Base-by-base conservation (phyloP, 2,888 invertebrate species). In the Plagodis dolabraria region DNA sequence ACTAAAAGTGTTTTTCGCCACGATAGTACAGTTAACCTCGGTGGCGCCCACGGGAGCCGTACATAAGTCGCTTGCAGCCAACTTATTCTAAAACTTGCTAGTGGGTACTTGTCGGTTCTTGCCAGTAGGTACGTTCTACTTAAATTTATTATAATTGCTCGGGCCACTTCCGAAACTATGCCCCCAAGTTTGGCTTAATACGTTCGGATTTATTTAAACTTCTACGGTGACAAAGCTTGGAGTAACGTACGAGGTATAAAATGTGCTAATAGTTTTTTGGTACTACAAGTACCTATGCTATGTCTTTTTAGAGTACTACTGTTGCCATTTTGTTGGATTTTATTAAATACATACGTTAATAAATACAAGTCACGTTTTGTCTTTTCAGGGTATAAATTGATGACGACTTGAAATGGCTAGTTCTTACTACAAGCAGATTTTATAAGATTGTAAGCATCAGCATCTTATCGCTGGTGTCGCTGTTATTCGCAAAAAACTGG, bases 81-180 rank as follows among this genome's bases (percentile, higher is more conserved):
- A 80, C 77, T 80, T 79, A 74, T 75, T 79, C 73, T 72, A 71
- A 66, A 70, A 68, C 70, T 66, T 70, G 74, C 68, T 73, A 67
- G 40, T n/a, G n/a, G n/a, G n/a, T 40, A 9, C 40, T 40, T 40
- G 36, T 9, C 9, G 36, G 9, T 8, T 36, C 36, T 36, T 9
- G 10, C 40, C 40, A 10, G 68, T 69, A 70, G 60, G 57, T 71
- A 64, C 65, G 71, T 69, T 69, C 65, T 69, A 63, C 70, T 72
- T 65, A 75, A 79, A 82, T 82, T 83, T 82, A 83, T 83, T 82
- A 77, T 80, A 80, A 83, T 82, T 82, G 82, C 77, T 65, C 57
- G 58, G 38, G 44, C 55, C 58, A 57, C 58, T 64, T 71, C 69
- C 70, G 64, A 67, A 73, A 71, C 58, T 61, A 72, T 68, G 53